Evolutionary conservation across 53 echinoderm and acorn worm genomes (phyloP), one percentile per base, ranked within the genome.

Genomic region (Echinarachnius parma): DNA sequence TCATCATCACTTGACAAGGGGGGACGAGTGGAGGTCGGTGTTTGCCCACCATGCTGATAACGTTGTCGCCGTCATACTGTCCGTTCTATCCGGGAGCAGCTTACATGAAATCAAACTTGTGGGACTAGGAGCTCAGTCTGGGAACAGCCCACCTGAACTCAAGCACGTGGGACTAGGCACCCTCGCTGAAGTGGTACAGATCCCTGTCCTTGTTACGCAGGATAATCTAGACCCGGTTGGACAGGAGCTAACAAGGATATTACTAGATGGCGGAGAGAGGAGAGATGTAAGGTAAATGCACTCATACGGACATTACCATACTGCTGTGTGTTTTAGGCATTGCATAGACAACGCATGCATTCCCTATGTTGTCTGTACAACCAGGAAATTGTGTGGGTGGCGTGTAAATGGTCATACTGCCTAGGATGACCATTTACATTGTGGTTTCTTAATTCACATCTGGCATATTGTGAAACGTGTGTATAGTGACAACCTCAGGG

Each of bases 231-330:
- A 72, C n/a, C 74, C 37, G 15, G 57, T 72, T 21, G 74, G 74
- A 37, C 55, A 55, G 15, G 42, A 72, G 9, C 74, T 72, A 44
- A 56, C 57, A 15, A 37, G 55, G 26, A 4, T 72, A 18, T 19
- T 72, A 0, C 39, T 55, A 3, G 39, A 72, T 28, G 74, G n/a
- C n/a, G n/a, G 56, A 72, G 4, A 16, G 0, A 57, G 56, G 34
- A 55, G 44, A 30, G 57, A 42, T 72, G 74, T 72, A 1, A 72
- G 74, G 74, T 72, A 56, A 68, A 2, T 2, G 25, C n/a, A n/a
- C n/a, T n/a, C n/a, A n/a, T n/a, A n/a, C n/a, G n/a, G n/a, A n/a
- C n/a, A n/a, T n/a, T n/a, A n/a, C n/a, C n/a, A n/a, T n/a, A n/a
- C n/a, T n/a, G n/a, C n/a, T n/a, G n/a, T n/a, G n/a, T n/a, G n/a